A percentile compares a stretch with the other conserved stretches of the same genome.
These are phyloP conservation scores for Grammomys dolichurus DNA, from an alignment of 2,113 vertebrate genomes.

Conservation along the genomic window DNA sequence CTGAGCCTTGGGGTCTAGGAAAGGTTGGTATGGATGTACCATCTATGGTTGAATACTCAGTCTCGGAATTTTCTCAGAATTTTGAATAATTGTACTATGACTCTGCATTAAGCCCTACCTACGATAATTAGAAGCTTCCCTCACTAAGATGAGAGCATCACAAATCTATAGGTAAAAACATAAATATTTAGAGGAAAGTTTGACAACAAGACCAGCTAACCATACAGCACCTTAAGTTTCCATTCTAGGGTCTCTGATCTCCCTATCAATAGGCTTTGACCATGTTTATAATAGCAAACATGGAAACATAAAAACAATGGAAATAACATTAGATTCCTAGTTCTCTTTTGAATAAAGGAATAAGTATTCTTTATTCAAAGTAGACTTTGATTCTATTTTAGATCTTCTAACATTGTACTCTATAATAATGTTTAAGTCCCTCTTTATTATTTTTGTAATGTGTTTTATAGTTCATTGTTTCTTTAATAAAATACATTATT, in stretches of 20 bases:
- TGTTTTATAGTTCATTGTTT: background rate
- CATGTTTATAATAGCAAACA: background rate
- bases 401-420: background rate
- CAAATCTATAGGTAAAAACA: background rate
- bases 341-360: background rate
- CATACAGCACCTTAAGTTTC: background rate
- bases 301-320: background rate
- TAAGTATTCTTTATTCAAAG: background rate
- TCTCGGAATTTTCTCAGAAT: background rate
- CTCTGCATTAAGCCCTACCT: background rate
- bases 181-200: background rate
- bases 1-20: background rate
- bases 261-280: background rate
- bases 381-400: background rate
- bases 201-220: background rate
- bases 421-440: background rate
- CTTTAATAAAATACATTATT: background rate
- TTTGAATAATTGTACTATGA: background rate
- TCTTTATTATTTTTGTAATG: slow-evolving; percentile 14
- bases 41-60: background rate
- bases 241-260: background rate
- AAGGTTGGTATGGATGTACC: background rate
- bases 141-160: background rate
- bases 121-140: background rate
- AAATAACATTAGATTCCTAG: background rate